These are phyloP conservation scores for Eumaeus atala DNA, from an alignment of 1,140 invertebrate genomes.

Conservation along the genomic window DNA sequence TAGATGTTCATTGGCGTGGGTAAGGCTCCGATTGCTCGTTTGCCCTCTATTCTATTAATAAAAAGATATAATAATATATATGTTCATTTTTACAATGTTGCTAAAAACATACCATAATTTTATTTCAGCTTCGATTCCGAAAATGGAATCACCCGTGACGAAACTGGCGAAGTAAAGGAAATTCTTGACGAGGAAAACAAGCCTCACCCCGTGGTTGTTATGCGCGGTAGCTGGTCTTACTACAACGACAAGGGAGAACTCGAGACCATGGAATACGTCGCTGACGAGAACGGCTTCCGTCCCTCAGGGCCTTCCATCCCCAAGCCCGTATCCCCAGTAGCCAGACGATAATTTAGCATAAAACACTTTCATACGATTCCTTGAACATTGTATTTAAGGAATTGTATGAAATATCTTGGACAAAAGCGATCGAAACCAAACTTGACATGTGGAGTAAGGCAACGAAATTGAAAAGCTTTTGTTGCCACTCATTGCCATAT, in stretches of 20 bases:
- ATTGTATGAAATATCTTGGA: conserved; percentile 7
- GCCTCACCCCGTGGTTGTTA: conserved; percentile 41
- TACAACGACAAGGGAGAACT: conserved; percentile 3
- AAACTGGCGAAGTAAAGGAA: conserved; percentile 46
- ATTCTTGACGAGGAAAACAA: conserved; percentile 52
- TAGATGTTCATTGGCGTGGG: too few relatives aligned
- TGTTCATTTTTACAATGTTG: background rate
- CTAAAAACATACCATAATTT: background rate
- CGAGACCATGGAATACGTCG: conserved; percentile 54
- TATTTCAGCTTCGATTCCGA: conserved; percentile 44
- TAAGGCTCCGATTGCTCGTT: too few relatives aligned
- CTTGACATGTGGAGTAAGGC: conserved; percentile 20
- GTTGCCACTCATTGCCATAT: conserved; percentile 50
- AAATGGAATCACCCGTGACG: conserved; percentile 37
- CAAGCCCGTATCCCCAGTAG: conserved; percentile 25
- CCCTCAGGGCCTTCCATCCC: conserved; percentile 57
- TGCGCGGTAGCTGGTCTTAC: conserved; percentile 49
- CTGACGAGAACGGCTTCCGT: conserved; percentile 74
- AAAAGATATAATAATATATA: too few relatives aligned
- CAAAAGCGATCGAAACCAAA: conserved; percentile 10
- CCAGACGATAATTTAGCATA: conserved; percentile 32
- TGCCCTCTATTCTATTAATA: too few relatives aligned
- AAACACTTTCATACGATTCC: conserved; percentile 10
- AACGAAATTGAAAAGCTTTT: conserved; percentile 22
- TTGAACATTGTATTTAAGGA: conserved; percentile 15